These are phyloP conservation scores for Charanyca ferruginea DNA, from an alignment of 2,888 invertebrate species.

Conservation along the genomic window DNA sequence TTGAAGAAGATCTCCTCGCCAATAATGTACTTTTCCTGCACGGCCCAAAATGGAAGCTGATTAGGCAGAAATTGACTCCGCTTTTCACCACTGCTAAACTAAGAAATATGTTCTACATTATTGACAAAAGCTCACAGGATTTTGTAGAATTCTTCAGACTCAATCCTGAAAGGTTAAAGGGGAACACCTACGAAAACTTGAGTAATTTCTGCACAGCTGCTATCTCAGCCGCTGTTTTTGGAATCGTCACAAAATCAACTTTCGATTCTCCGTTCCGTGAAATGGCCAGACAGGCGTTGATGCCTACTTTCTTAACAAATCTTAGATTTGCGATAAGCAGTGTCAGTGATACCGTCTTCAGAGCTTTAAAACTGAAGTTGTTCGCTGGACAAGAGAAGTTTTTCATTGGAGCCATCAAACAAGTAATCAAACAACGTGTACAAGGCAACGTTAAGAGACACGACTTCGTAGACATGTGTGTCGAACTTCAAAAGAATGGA, in stretches of 20 bases:
- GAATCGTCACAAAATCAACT: constrained; percentile 75
- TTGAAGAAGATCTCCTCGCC: constrained; percentile 69
- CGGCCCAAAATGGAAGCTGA: constrained; percentile 79
- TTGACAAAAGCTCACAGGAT: constrained; percentile 76
- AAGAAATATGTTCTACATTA: constrained; percentile 80
- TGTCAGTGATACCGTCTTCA: constrained; percentile 62
- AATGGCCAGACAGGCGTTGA: constrained; percentile 65
- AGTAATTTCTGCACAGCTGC: constrained; percentile 72
- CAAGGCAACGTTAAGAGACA: constrained; percentile 71
- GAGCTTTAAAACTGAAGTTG: constrained; percentile 67
- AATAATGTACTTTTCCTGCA: constrained; percentile 74
- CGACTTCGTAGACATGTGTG: constrained; percentile 79
- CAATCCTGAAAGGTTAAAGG: constrained; percentile 66
- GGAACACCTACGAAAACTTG: constrained; percentile 66
- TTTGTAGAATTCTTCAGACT: constrained; percentile 72
- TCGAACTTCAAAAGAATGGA: constrained; percentile 76
- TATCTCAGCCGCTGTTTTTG: constrained; percentile 80
- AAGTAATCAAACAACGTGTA: constrained; percentile 73
- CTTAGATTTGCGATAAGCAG: constrained; percentile 65
- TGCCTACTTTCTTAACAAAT: constrained; percentile 60
- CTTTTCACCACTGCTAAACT: constrained; percentile 79
- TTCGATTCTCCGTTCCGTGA: constrained; percentile 78
- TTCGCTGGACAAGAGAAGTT: constrained; percentile 73
- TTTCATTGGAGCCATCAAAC: constrained; percentile 77
- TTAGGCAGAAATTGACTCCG: constrained; percentile 79